phyloP scores from a whole-genome alignment of 2,113 vertebrate species.

The Potamarius usumacintae region DNA sequence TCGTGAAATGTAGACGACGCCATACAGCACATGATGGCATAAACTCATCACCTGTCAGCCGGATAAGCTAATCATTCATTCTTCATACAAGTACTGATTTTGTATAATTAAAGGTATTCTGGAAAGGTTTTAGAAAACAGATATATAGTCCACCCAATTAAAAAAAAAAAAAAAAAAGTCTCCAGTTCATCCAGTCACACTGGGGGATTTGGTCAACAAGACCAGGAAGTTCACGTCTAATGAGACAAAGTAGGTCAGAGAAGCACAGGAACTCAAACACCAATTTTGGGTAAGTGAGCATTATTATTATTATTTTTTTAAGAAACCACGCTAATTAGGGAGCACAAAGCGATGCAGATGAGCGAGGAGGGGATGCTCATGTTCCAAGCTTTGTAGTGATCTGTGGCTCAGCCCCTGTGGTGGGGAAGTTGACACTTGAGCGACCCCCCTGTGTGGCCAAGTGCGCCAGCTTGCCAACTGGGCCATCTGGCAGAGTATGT shows the following conservation, averaged over 20 bases:
- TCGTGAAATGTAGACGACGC: no score
- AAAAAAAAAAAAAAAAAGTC: background rate
- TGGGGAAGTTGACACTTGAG: constrained; percentile 35
- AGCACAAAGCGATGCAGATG: constrained; percentile 31
- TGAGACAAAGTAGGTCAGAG: constrained; percentile 12
- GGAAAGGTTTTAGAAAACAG: background rate
- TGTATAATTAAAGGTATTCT: background rate
- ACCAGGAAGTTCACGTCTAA: background rate
- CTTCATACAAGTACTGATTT: background rate
- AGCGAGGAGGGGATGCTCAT: constrained; percentile 9
- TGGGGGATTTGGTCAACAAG: background rate
- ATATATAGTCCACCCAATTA: background rate
- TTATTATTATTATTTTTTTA: background rate
- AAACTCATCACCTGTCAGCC: no score
- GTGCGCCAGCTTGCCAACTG: constrained; percentile 47
- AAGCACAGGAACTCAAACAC: background rate
- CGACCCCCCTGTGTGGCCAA: constrained; percentile 18
- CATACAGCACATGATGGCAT: no score
- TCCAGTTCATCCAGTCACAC: background rate
- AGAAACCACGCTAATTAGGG: constrained; percentile 22
- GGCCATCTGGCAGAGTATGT: constrained; percentile 55
- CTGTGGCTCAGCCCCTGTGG: background rate
- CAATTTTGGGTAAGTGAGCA: background rate
- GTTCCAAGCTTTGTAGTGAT: constrained; percentile 32
- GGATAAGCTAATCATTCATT: background rate